These are phyloP conservation scores for Hydrozoanthus gracilis DNA, from an alignment of 92 coral and sea anemone species.

Conservation along the genomic window DNA sequence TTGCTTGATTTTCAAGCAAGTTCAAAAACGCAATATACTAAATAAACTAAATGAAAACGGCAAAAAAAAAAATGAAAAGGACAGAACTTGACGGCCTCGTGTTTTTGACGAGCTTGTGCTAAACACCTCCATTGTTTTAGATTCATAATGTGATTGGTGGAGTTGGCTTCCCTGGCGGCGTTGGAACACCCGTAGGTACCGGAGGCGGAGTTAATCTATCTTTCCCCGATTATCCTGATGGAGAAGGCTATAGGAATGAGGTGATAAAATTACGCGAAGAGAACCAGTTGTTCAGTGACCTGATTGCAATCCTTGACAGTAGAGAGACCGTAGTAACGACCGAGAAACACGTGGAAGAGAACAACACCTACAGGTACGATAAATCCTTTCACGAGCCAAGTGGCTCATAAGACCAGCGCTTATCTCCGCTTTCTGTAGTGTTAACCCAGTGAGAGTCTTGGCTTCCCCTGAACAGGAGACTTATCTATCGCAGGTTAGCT, in stretches of 20 bases:
- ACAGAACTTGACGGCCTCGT: background rate
- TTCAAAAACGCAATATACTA: too few species aligned
- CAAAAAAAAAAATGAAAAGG: background rate
- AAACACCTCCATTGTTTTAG: background rate
- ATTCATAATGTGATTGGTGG: slow-evolving; percentile 3
- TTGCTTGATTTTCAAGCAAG: too few species aligned
- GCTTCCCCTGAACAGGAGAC: too few species aligned
- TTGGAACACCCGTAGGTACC: background rate
- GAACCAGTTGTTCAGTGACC: slow-evolving; percentile 72
- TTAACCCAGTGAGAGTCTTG: too few species aligned
- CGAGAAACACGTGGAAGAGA: slow-evolving; percentile 55
- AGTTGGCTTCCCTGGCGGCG: slow-evolving; percentile 15
- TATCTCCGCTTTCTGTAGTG: too few species aligned
- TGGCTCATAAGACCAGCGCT: too few species aligned
- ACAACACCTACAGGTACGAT: background rate
- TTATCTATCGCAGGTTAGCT: too few species aligned
- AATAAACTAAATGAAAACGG: background rate
- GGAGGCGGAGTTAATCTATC: background rate
- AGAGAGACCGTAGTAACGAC: slow-evolving; percentile 43
- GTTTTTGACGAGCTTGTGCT: background rate
- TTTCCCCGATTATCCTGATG: background rate
- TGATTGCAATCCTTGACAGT: slow-evolving; percentile 71
- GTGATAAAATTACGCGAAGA: slow-evolving; percentile 73
- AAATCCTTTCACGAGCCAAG: too few species aligned
- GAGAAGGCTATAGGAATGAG: slow-evolving; percentile 63